phyloP scores from a whole-genome alignment of 2,888 invertebrate genomes.

The Dryadula phaetusa region DNA sequence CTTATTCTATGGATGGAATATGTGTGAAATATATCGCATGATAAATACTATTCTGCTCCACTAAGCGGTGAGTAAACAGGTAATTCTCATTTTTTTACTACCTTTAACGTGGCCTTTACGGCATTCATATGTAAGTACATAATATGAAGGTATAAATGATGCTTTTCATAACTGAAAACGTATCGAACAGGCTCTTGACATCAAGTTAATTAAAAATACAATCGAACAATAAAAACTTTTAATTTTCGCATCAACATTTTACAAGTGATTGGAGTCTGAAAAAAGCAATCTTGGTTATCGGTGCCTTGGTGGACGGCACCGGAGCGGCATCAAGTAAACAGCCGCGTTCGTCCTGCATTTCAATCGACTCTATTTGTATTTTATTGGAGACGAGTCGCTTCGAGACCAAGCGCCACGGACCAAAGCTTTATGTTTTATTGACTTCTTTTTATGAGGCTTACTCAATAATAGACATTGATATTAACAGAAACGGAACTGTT shows the following conservation, averaged over 20 bases:
- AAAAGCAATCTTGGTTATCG: slow-evolving; percentile 80
- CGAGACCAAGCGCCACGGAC: slow-evolving; percentile 60
- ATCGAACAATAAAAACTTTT: slow-evolving; percentile 53
- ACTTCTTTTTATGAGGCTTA: slow-evolving; percentile 68
- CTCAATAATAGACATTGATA: slow-evolving; percentile 61
- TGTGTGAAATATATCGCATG: background rate
- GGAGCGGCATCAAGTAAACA: slow-evolving; percentile 73
- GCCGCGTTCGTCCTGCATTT: slow-evolving; percentile 76
- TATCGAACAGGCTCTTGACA: slow-evolving; percentile 16
- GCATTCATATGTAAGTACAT: slow-evolving; percentile 2
- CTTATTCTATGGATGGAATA: no score
- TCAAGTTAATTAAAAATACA: slow-evolving; percentile 21
- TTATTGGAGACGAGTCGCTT: slow-evolving; percentile 71
- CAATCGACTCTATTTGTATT: slow-evolving; percentile 81
- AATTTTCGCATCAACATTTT: slow-evolving; percentile 71
- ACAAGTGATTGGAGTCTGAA: slow-evolving; percentile 73
- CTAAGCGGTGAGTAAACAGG: background rate
- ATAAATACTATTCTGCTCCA: background rate
- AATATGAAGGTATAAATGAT: slow-evolving; percentile 4
- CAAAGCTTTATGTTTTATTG: slow-evolving; percentile 74
- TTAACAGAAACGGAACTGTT: slow-evolving; percentile 57
- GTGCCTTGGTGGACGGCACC: slow-evolving; percentile 60
- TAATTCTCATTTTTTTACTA: background rate
- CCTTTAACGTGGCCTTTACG: background rate
- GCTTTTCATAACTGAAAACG: background rate